Evolutionary conservation across 2,888 invertebrate genomes (phyloP), one percentile per base, ranked within the genome.

Genomic region (Drosophila fungiperda): DNA sequence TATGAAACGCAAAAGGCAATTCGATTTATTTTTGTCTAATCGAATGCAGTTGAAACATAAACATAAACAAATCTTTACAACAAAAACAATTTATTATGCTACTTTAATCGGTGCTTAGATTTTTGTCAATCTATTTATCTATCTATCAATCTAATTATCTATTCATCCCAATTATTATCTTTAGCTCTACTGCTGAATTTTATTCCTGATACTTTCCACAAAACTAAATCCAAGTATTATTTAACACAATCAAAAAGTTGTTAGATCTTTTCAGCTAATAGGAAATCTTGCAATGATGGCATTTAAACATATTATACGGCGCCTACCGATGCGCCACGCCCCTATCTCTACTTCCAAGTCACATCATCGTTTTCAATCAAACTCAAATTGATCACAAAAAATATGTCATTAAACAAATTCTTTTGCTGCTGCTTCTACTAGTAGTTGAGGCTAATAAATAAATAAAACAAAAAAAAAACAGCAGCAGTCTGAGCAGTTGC

Each of bases 281-380:
- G 50, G 36, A 68, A 75, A 83, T 77, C 75, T 83, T 85, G 63
- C 80, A 85, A 83, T 85, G 83, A 87, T 89, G 90, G 85, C 85
- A 85, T 85, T 85, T 85, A 85, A 80, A 80, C 26, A 26, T 55
- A 55, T 82, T 87, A 69, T 80, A 70, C 48, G 55, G 49, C 38
- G 33, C 29, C 48, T 32, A 32, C 35, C 36, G 50, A 52, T 45
- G 58, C 49, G 76, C 33, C 55, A 54, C 66, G 77, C 53, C 67
- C 71, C 80, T 63, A 45, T 23, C 23, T 38, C 67, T 75, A 87
- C 87, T 84, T 85, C 89, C 82, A 87, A 65, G 68, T 76, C 79
- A 73, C 72, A 80, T 48, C 49, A 48, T 65, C 11, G 55, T 35
- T 73, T 68, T 59, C 26, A 29, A 29, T 26, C 26, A 17, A 49